These are phyloP conservation scores for Drosophila dunni DNA, from an alignment of 1,140 invertebrate species.

Conservation along the genomic window DNA sequence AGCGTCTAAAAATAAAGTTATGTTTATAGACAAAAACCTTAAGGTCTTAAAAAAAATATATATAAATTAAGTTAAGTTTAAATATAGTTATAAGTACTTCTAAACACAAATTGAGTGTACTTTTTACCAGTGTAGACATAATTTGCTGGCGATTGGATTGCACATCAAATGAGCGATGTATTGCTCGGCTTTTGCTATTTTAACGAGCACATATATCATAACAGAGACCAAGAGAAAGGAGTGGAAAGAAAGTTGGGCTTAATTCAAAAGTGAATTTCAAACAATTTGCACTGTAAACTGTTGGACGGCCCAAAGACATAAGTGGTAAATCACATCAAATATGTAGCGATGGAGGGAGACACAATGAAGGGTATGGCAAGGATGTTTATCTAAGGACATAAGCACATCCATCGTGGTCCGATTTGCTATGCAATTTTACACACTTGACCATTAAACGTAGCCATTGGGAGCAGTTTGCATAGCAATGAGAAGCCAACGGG, in stretches of 20 bases:
- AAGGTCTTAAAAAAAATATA: no score
- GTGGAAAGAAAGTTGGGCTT: constrained; percentile 1
- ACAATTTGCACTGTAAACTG: constrained; percentile 76
- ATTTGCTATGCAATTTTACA: constrained; percentile 84
- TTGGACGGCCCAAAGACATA: constrained; percentile 70
- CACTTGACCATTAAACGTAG: constrained; percentile 84
- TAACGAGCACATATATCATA: constrained; percentile 54
- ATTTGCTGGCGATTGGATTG: constrained; percentile 25
- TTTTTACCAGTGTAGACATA: constrained; percentile 2
- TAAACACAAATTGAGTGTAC: no score
- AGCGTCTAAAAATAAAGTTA: background rate
- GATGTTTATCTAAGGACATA: constrained; percentile 74
- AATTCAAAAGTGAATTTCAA: constrained; percentile 78
- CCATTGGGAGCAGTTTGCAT: constrained; percentile 82
- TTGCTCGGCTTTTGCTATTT: constrained; percentile 39
- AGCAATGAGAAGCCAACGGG: constrained; percentile 70
- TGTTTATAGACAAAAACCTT: no score
- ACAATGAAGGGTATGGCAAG: constrained; percentile 47
- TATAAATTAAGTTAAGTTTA: no score
- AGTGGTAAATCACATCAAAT: constrained; percentile 84
- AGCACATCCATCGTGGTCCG: constrained; percentile 43
- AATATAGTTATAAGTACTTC: no score
- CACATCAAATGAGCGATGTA: constrained; percentile 33
- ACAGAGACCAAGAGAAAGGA: background rate
- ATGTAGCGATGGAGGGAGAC: constrained; percentile 62